A percentile compares a stretch with the other conserved stretches of the same genome.
phyloP scores from a whole-genome alignment of 2,888 invertebrate species.

The Cephonodes hylas region DNA sequence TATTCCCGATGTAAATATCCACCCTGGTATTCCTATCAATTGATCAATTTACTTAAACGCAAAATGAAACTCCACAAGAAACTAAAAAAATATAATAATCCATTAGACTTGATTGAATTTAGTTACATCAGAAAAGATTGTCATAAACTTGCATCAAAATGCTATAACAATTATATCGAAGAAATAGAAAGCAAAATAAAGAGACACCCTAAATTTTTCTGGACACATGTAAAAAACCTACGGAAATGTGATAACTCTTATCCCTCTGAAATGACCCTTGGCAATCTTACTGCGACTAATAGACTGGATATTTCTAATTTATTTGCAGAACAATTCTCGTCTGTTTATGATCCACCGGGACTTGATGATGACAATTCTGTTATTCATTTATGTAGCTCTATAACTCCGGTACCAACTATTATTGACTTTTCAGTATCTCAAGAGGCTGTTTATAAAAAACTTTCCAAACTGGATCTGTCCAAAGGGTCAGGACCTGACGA shows the following conservation, averaged over 20 bases:
- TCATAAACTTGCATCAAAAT: background rate
- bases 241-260: background rate
- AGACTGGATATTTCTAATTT: slow-evolving; percentile 4
- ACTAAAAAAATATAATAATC: background rate
- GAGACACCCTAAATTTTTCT: slow-evolving; percentile 14
- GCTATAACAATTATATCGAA: slow-evolving; percentile 13
- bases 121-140: slow-evolving; percentile 4
- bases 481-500: background rate
- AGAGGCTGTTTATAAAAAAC: background rate
- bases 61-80: background rate
- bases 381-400: background rate
- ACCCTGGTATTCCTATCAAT: background rate
- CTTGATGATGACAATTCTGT: background rate
- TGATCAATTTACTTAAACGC: background rate
- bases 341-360: slow-evolving; percentile 7
- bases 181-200: slow-evolving; percentile 12
- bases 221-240: slow-evolving; percentile 14
- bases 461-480: background rate
- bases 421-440: background rate
- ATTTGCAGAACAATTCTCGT: slow-evolving; percentile 13
- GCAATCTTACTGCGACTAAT: background rate
- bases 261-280: slow-evolving; percentile 9
- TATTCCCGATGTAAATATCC: background rate
- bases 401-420: background rate
- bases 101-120: background rate